Base-by-base conservation (phyloP, 1,140 invertebrate species). In the Oedothorax gibbosus region DNA sequence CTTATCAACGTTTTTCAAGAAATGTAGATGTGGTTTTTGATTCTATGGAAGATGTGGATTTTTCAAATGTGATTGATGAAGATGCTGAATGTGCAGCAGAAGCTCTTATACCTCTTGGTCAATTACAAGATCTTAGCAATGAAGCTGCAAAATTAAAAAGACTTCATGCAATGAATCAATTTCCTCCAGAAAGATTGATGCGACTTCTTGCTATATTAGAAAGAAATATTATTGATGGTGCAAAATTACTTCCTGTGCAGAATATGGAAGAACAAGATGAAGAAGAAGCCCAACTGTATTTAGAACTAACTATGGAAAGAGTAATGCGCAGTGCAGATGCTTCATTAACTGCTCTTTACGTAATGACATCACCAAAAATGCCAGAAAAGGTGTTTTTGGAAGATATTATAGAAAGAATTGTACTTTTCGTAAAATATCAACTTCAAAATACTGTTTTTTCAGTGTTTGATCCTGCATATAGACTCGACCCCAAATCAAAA, bases 381-480 rank as follows among this genome's bases (percentile, higher is more conserved):
- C 96, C 96, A 68, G 98, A 98, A 91, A 93, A 95, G 88, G 94
- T 97, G 69, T 96, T 96, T 88, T 90, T 98, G 79, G 98, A 99
- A 91, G 98, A 99, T 91, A 96, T 98, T 83, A 99, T 99, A 87
- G 98, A 99, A 89, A 92, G 96, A 89, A 95, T 99, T 87, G 95
- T 99, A 56, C 92, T 97, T 88, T 97, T 98, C 90, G 94, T 96
- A 86, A 99, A 99, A 91, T 98, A 96, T 91, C 97, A 99, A 91
- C 91, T 99, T 15, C 94, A 95, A 87, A 98, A 99, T 90, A 98
- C 98, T 2, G 97, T 99, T 87, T 99, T 97, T 91, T 98, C 98
- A 62, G 95, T 97, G 2, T 99, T 96, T 90, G 98, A 99, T 92
- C 96, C 97, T 10, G 97, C 98, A 0, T 99, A 99, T 89, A 53